These are phyloP conservation scores for Pygoscelis adeliae DNA, from an alignment of 2,113 vertebrate genomes.

Conservation along the genomic window DNA sequence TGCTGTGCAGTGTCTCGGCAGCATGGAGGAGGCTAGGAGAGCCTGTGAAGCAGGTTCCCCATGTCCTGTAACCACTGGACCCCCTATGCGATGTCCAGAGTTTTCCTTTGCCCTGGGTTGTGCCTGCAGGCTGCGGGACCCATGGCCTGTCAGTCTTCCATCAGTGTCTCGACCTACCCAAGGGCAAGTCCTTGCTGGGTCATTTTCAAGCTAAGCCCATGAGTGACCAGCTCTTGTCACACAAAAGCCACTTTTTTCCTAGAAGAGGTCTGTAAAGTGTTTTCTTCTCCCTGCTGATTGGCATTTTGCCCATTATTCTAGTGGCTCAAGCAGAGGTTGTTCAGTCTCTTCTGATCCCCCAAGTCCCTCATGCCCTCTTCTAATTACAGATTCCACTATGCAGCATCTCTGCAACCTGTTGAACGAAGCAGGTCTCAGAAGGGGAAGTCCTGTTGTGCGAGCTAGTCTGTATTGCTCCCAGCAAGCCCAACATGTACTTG, in stretches of 20 bases:
- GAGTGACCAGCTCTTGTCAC: not conserved
- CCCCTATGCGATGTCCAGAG: not conserved
- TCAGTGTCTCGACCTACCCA: not conserved
- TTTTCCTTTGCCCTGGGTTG: not conserved
- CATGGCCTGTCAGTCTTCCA: not conserved
- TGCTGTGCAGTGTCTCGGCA: rapidly evolving
- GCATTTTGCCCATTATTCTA: not conserved
- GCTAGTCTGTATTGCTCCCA: not conserved
- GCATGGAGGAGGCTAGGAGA: not conserved
- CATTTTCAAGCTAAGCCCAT: not conserved
- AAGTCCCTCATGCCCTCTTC: not conserved
- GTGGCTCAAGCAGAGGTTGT: not conserved
- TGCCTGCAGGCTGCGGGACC: not conserved
- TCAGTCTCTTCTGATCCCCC: not conserved
- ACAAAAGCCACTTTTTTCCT: not conserved
- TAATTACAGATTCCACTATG: not conserved
- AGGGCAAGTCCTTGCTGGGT: not conserved
- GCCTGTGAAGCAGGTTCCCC: not conserved
- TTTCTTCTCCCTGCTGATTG: not conserved
- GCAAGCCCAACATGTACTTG: not conserved
- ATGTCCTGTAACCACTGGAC: not conserved
- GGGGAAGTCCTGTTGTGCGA: not conserved
- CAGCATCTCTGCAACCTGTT: not conserved
- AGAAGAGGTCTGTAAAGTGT: not conserved
- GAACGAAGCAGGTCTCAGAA: not conserved